phyloP scores from a whole-genome alignment of 2,888 invertebrate genomes.

The Galeopsomyia nigrocyanea region DNA sequence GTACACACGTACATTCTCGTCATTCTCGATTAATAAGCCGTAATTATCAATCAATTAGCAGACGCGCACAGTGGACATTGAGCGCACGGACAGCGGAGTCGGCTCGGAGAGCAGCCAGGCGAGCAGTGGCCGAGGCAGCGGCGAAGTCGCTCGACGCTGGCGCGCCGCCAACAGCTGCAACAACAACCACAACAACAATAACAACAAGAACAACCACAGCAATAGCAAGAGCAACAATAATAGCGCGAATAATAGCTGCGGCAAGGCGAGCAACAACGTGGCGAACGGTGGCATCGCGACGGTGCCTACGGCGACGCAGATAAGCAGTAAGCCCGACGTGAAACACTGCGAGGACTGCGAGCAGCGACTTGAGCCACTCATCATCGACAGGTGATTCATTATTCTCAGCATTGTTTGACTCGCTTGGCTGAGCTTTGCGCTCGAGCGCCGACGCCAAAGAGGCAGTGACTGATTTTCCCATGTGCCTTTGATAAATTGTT shows the following conservation, averaged over 20 bases:
- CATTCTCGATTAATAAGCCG: too few species aligned
- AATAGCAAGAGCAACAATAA: slow-evolving; percentile 63
- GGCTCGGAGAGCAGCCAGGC: slow-evolving; percentile 93
- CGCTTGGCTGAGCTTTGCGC: neutral
- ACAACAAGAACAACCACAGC: slow-evolving; percentile 65
- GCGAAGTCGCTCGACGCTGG: slow-evolving; percentile 62
- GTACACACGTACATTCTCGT: too few species aligned
- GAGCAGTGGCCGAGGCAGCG: slow-evolving; percentile 76
- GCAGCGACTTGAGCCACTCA: slow-evolving; percentile 81
- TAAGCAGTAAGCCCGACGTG: slow-evolving; percentile 50
- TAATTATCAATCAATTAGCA: slow-evolving; percentile 46
- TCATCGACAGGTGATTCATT: slow-evolving; percentile 74
- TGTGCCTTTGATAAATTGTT: too few species aligned
- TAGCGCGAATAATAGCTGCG: slow-evolving; percentile 72
- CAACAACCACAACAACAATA: slow-evolving; percentile 53
- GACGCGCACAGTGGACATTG: slow-evolving; percentile 79
- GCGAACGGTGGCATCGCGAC: slow-evolving; percentile 75
- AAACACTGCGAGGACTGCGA: slow-evolving; percentile 92
- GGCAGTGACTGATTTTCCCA: too few species aligned
- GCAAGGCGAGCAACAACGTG: slow-evolving; percentile 62
- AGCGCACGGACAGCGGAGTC: slow-evolving; percentile 93
- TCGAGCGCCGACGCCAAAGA: too few species aligned
- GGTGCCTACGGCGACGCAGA: neutral
- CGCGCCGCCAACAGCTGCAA: slow-evolving; percentile 61
- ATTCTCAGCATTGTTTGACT: neutral